Conservation (phyloP, 2,797 vertebrate genomes). For the Acipenser transmontanus region DNA sequence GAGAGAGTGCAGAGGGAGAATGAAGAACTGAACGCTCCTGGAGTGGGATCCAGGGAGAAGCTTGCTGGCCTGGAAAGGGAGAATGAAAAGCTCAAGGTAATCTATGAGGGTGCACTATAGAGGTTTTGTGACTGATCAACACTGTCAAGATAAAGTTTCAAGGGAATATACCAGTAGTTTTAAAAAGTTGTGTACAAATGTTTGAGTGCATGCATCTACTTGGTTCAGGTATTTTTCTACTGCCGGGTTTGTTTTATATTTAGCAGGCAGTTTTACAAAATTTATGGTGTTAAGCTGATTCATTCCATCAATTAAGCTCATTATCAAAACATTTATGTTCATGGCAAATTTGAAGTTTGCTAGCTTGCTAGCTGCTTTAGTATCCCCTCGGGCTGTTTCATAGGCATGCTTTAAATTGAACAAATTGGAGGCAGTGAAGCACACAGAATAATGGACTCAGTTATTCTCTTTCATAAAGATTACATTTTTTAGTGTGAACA, state of each 20-base stretch:
- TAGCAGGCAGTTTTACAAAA: background rate
- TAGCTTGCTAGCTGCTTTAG: background rate
- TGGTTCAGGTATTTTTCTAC: too few relatives aligned
- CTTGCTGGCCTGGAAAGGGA: slow-evolving; percentile 63
- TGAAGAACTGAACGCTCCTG: slow-evolving; percentile 66
- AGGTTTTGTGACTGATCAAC: too few relatives aligned
- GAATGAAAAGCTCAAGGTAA: slow-evolving; percentile 78
- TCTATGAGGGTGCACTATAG: too few relatives aligned
- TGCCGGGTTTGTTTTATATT: background rate
- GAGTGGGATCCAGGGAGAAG: slow-evolving; percentile 60
- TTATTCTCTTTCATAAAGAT: slow-evolving; percentile 15
- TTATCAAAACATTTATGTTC: background rate
- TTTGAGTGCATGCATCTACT: background rate
- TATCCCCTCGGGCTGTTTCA: background rate
- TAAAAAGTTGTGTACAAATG: too few relatives aligned
- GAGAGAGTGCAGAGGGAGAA: slow-evolving; percentile 89
- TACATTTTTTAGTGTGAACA: background rate
- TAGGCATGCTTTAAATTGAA: slow-evolving; percentile 6
- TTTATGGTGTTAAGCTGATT: background rate
- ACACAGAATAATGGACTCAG: slow-evolving; percentile 4
- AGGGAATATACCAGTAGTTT: background rate
- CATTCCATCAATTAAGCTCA: slow-evolving; percentile 10
- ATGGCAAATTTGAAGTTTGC: background rate
- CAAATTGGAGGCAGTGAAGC: slow-evolving; percentile 7
- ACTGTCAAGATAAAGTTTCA: background rate